These are phyloP conservation scores for Pipistrellus pygmaeus DNA, from an alignment of 2,797 vertebrate genomes.

Conservation along the genomic window DNA sequence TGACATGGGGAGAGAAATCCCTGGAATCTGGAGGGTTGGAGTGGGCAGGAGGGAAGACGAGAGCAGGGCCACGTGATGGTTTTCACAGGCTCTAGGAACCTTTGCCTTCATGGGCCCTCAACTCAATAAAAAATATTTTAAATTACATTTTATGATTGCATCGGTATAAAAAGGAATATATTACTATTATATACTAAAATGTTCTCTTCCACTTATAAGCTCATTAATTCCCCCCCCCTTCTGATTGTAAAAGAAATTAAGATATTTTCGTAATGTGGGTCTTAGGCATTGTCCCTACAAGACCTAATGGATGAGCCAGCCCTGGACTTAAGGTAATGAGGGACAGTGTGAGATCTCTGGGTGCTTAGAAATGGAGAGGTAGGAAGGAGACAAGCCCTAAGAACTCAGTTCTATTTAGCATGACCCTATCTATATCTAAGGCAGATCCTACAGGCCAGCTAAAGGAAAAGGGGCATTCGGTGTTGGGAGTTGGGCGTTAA, in stretches of 20 bases:
- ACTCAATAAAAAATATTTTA: background rate
- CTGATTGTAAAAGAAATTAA: constrained; percentile 47
- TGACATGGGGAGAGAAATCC: background rate
- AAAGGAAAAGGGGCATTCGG: background rate
- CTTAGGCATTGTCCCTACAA: background rate
- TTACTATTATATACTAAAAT: constrained; percentile 9
- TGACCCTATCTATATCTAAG: background rate
- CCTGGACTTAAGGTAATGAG: background rate
- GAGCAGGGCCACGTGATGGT: background rate
- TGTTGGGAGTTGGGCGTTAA: background rate
- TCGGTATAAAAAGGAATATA: background rate
- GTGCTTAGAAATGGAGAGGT: background rate
- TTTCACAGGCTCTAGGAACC: background rate
- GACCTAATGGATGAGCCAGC: background rate
- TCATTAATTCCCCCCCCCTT: background rate
- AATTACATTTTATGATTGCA: background rate
- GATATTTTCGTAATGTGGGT: background rate
- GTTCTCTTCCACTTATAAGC: constrained; percentile 16
- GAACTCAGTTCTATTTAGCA: background rate
- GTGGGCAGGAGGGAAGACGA: background rate
- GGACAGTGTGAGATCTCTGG: background rate
- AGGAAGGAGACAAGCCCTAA: background rate
- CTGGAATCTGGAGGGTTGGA: background rate
- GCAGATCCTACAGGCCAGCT: background rate
- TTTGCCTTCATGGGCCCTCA: background rate